Conservation (phyloP, 2,888 invertebrate species). For the Phortica magna region DNA sequence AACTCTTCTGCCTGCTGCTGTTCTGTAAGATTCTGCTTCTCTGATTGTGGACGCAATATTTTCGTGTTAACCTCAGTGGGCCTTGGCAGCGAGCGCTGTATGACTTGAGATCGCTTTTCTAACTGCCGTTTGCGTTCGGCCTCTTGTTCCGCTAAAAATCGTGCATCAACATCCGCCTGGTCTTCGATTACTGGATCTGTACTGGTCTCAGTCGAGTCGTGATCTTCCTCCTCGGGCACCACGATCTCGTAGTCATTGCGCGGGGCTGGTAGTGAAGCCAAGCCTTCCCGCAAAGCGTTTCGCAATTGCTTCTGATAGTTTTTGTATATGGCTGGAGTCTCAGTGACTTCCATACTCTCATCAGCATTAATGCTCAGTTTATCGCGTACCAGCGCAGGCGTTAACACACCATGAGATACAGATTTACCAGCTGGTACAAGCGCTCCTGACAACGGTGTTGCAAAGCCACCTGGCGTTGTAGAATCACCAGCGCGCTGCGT, state of each 20-base stretch:
- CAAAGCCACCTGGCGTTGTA: slow-evolving; percentile 82
- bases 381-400: slow-evolving; percentile 91
- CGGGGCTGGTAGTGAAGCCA: slow-evolving; percentile 91
- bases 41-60: slow-evolving; percentile 87
- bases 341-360: slow-evolving; percentile 85
- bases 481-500: slow-evolving; percentile 85
- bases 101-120: slow-evolving; percentile 88
- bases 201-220: slow-evolving; percentile 75
- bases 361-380: slow-evolving; percentile 97
- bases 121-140: slow-evolving; percentile 81
- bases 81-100: slow-evolving; percentile 91
- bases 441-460: slow-evolving; percentile 80
- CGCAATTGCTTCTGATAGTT: slow-evolving; percentile 86
- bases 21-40: slow-evolving; percentile 88
- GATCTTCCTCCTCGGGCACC: slow-evolving; percentile 89
- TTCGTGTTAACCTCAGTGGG: slow-evolving; percentile 91
- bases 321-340: slow-evolving; percentile 84
- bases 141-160: slow-evolving; percentile 84
- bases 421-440: slow-evolving; percentile 76
- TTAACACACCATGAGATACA: slow-evolving; percentile 70
- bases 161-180: slow-evolving; percentile 90
- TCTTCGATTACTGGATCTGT: slow-evolving; percentile 84
- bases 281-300: slow-evolving; percentile 86
- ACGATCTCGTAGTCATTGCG: slow-evolving; percentile 99
- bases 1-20: slow-evolving; percentile 97